A percentile compares a stretch with the other conserved stretches of the same genome.
These are phyloP conservation scores for Lissocephala sabroskyi DNA, from an alignment of 2,888 invertebrate genomes.

Conservation along the genomic window DNA sequence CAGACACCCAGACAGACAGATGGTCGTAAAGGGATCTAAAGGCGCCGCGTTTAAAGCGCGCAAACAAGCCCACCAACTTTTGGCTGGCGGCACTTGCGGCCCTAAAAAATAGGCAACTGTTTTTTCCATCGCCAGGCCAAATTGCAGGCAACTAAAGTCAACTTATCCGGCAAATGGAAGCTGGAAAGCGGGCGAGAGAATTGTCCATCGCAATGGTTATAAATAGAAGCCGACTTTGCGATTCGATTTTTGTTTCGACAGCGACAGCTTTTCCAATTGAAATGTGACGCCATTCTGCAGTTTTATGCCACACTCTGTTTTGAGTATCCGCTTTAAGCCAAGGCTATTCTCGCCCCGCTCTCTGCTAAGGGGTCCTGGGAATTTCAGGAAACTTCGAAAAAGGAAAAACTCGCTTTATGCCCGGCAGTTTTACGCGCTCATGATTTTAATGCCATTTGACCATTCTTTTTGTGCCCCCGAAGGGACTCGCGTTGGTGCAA, in stretches of 20 bases:
- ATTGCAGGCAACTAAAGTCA: no score
- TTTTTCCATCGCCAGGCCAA: no score
- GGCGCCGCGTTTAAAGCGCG: no score
- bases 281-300: slow-evolving; percentile 46
- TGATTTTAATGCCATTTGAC: slow-evolving; percentile 57
- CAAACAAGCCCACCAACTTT: not conserved
- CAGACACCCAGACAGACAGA: slow-evolving; percentile 8
- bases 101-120: not conserved
- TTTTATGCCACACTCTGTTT: slow-evolving; percentile 22
- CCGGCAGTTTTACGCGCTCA: slow-evolving; percentile 42
- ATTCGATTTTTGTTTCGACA: not conserved
- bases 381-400: slow-evolving; percentile 42
- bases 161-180: no score
- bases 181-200: no score
- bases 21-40: no score
- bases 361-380: slow-evolving; percentile 1
- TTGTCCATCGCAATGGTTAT: no score
- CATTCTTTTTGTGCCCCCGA: slow-evolving; percentile 48
- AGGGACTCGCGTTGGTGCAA: not conserved
- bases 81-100: not conserved
- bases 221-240: no score
- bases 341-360: slow-evolving; percentile 38
- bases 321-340: slow-evolving; percentile 5
- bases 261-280: slow-evolving; percentile 32
- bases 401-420: slow-evolving; percentile 14